Percentiles rank a stretch among this genome's conserved stretches.
phyloP scores from a whole-genome alignment of 2,888 invertebrate species.

The Perdita meconis region DNA sequence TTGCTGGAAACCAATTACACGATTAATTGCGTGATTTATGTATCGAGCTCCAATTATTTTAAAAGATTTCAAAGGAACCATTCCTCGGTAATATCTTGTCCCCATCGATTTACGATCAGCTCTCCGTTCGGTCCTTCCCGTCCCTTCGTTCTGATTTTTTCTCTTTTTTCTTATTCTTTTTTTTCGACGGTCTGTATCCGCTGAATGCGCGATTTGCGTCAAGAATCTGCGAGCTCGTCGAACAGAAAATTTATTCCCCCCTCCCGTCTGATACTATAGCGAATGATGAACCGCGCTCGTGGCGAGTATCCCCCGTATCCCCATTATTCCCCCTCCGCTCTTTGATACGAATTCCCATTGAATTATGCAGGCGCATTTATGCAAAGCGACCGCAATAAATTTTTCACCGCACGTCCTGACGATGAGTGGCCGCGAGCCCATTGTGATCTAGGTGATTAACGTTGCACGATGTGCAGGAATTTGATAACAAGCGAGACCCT shows the following conservation, averaged over 20 bases:
- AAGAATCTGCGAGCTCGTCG: slow-evolving; percentile 26
- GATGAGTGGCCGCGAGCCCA: slow-evolving; percentile 18
- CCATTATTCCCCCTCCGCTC: slow-evolving; percentile 23
- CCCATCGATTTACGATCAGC: slow-evolving; percentile 30
- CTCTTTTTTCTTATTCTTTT: background rate
- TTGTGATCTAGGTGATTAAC: slow-evolving; percentile 33
- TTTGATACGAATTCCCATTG: slow-evolving; percentile 14
- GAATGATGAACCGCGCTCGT: slow-evolving; percentile 35
- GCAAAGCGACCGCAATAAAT: slow-evolving; percentile 49
- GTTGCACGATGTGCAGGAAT: background rate
- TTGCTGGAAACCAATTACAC: slow-evolving; percentile 22
- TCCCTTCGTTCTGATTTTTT: background rate
- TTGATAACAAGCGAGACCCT: background rate
- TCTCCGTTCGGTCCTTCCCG: background rate
- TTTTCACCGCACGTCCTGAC: slow-evolving; percentile 32
- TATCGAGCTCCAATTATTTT: slow-evolving; percentile 51
- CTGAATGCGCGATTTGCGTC: slow-evolving; percentile 52
- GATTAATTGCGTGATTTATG: slow-evolving; percentile 35
- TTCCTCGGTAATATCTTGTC: slow-evolving; percentile 3
- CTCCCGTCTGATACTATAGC: slow-evolving; percentile 30
- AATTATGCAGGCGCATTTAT: slow-evolving; percentile 47
- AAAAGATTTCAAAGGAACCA: slow-evolving; percentile 37
- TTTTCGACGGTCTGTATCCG: slow-evolving; percentile 10
- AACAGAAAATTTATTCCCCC: slow-evolving; percentile 45
- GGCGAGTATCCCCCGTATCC: slow-evolving; percentile 31